Base-by-base conservation (phyloP, 1,140 invertebrate species). In the Stegodyphus dumicola region DNA sequence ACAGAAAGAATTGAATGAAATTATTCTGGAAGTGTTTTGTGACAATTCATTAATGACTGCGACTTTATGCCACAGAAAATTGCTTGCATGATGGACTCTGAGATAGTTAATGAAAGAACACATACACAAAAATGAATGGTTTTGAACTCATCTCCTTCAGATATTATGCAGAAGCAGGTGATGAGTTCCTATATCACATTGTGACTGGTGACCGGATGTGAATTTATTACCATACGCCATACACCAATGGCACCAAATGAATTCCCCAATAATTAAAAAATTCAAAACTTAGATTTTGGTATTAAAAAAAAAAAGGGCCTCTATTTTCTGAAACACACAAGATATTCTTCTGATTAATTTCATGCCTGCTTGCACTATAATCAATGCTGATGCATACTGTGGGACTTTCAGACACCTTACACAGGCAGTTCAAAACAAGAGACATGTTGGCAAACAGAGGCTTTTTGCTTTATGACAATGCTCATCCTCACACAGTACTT, bases 101-200 rank as follows among this genome's bases (percentile, higher is more conserved):
- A 67, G 49, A 65, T 33, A 66, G 77, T 49, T 66, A 17, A 77
- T 49, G 17, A 64, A 77, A 4, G 75, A 77, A 77, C 53, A 77
- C 60, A 56, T 6, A 77, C 2, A 9, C 60, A 79, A 79, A 67
- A 48, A 15, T 33, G 9, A 52, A 49, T 4, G 77, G 54, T 48
- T 18, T 33, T 67, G 49, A 48, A 79, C 53, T 79, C 7, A 48
- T 7, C 17, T 77, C 56, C 49, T 6, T 79, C 17, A 79, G 6
- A 66, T 33, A 3, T 18, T 79, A 79, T 51, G n/a, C 54, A 65
- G 64, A 79, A 65, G 77, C 56, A 67, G 65, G 60, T 6, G 60
- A 79, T 79, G 77, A 10, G 15, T 79, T 79, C n/a, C 33, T 79
- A 11, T 6, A 48, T 52, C 75, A 60, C 75, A 77, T 77, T 64